Evolutionary conservation across 2,888 invertebrate species (phyloP).

Genomic region (Pseudanteris insignis): DNA sequence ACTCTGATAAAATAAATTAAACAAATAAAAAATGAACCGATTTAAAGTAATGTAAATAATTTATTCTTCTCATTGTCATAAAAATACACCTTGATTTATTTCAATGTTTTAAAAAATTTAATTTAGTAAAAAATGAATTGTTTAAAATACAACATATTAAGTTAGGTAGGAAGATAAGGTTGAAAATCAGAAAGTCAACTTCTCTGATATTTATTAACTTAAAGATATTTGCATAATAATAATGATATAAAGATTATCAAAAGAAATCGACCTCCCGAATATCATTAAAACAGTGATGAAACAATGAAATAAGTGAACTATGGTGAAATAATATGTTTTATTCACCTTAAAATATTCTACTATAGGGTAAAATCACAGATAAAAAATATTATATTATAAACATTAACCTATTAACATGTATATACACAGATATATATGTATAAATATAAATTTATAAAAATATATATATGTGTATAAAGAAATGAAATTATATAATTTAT

Average conservation of each 20-base stretch:
- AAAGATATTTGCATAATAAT: not conserved
- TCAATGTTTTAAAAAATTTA: no score
- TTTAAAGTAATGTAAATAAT: no score
- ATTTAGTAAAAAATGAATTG: no score
- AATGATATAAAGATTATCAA: conserved; percentile 19
- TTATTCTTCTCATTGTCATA: no score
- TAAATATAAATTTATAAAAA: conserved; percentile 20
- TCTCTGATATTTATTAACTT: conserved; percentile 46
- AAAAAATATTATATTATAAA: conserved; percentile 36
- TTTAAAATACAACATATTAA: no score
- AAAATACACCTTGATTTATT: no score
- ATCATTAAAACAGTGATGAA: conserved; percentile 59
- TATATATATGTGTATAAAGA: conserved; percentile 16
- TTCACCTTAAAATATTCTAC: conserved; percentile 63
- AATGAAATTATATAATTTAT: conserved; percentile 3
- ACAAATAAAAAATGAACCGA: no score
- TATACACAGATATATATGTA: conserved; percentile 28
- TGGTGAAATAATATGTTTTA: conserved; percentile 64
- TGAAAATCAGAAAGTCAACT: conserved; percentile 65
- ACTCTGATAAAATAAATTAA: no score
- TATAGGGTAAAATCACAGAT: conserved; percentile 63
- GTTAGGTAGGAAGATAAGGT: conserved; percentile 64
- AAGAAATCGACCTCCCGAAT: conserved; percentile 66
- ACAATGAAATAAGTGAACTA: conserved; percentile 64
- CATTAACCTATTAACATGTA: conserved; percentile 26